These are phyloP conservation scores for Drosophila dives DNA, from an alignment of 2,888 invertebrate genomes.

Conservation along the genomic window DNA sequence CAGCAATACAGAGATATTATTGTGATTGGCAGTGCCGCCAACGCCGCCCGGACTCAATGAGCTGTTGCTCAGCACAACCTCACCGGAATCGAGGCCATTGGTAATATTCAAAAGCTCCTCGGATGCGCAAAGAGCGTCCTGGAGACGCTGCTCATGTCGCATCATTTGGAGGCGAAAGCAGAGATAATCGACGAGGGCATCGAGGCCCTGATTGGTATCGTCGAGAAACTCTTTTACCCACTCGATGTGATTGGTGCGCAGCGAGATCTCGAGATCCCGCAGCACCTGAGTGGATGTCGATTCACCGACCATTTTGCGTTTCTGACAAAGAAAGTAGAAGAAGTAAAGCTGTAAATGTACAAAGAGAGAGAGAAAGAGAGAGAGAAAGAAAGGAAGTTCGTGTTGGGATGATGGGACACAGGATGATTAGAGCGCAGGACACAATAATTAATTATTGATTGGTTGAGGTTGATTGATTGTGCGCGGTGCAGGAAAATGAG, in stretches of 20 bases:
- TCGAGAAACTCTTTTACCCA: constrained; percentile 99
- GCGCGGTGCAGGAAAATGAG: constrained; percentile 40
- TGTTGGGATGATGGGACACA: constrained; percentile 28
- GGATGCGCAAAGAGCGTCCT: constrained; percentile 90
- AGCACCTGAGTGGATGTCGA: constrained; percentile 99
- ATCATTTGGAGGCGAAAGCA: constrained; percentile 97
- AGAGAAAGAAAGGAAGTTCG: constrained; percentile 21
- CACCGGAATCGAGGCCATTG: constrained; percentile 63
- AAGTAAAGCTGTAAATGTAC: constrained; percentile 84
- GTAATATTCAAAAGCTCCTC: constrained; percentile 89
- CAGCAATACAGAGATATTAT: constrained; percentile 65
- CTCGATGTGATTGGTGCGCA: constrained; percentile 99
- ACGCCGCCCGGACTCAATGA: constrained; percentile 77
- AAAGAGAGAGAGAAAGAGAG: constrained; percentile 58
- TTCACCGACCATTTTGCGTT: constrained; percentile 98
- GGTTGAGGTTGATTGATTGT: constrained; percentile 23
- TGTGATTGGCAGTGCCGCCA: constrained; percentile 41
- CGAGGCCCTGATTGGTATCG: constrained; percentile 97
- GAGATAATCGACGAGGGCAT: constrained; percentile 98
- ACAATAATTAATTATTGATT: constrained; percentile 30
- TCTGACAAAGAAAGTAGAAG: constrained; percentile 89
- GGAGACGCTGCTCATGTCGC: constrained; percentile 94
- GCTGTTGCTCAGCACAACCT: constrained; percentile 84
- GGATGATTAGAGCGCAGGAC: constrained; percentile 36
- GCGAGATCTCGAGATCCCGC: constrained; percentile 98